Conservation (phyloP, 2,888 invertebrate species). For the Eupeodes latifasciatus region DNA sequence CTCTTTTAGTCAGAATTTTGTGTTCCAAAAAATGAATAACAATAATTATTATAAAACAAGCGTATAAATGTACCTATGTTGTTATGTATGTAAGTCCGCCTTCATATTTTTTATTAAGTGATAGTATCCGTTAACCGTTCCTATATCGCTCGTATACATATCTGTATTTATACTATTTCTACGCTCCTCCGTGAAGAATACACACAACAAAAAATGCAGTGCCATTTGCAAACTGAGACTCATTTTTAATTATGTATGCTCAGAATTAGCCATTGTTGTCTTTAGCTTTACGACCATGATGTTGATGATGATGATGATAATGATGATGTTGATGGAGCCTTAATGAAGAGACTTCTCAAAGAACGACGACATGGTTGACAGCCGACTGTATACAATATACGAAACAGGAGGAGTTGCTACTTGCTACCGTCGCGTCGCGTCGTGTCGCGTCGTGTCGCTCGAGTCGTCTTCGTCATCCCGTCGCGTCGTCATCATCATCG, state of each 20-base stretch:
- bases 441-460: too few species aligned
- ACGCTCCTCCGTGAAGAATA: too few species aligned
- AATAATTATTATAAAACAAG: conserved; percentile 22
- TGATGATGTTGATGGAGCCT: conserved; percentile 26
- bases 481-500: too few species aligned
- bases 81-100: conserved; percentile 20
- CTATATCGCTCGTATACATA: not conserved
- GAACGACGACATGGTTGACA: conserved; percentile 63
- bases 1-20: conserved; percentile 16
- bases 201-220: conserved; percentile 41
- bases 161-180: too few species aligned
- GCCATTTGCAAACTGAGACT: conserved; percentile 61
- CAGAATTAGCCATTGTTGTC: conserved; percentile 56
- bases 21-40: conserved; percentile 50
- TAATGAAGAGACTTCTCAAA: conserved; percentile 34
- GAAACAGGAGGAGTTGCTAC: not conserved
- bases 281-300: conserved; percentile 17
- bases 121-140: conserved; percentile 38
- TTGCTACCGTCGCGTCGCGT: not conserved
- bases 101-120: conserved; percentile 52
- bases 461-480: not conserved
- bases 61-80: not conserved
- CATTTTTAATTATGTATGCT: conserved; percentile 66
- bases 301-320: conserved; percentile 25
- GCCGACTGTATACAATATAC: conserved; percentile 17